Evolutionary conservation across 2,888 invertebrate species (phyloP).

Genomic region (Conomelus anceps): DNA sequence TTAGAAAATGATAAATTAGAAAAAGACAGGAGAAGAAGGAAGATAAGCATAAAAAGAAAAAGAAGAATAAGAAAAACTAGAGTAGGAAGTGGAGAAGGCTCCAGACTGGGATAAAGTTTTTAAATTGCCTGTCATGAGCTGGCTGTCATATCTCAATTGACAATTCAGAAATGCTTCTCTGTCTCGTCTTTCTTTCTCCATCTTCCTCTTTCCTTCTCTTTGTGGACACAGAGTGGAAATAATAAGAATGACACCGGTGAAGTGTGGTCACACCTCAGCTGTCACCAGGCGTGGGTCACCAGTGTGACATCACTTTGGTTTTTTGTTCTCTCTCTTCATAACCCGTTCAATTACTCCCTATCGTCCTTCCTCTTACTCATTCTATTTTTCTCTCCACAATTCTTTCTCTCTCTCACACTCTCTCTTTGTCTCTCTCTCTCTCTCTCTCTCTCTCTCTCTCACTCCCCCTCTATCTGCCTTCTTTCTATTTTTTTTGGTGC

Average conservation of each 20-base stretch:
- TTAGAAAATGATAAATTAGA: background rate
- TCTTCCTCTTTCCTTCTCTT: background rate
- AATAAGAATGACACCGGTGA: background rate
- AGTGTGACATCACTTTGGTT: background rate
- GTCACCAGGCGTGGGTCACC: background rate
- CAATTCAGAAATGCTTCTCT: background rate
- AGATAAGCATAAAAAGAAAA: background rate
- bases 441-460: background rate
- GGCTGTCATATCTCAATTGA: background rate
- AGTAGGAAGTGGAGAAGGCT: background rate
- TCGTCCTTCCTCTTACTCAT: no score
- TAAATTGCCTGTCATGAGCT: background rate
- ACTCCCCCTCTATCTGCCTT: background rate
- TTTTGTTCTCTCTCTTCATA: no score
- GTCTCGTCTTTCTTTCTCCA: no score
- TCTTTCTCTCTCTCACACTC: no score
- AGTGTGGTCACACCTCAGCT: background rate
- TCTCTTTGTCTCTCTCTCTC: no score
- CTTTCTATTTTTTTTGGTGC: no score
- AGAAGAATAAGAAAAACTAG: background rate
- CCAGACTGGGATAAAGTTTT: background rate
- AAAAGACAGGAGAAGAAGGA: background rate
- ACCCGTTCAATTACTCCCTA: no score
- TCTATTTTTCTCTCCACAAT: no score
- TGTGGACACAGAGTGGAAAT: background rate